A percentile compares a stretch with the other conserved stretches of the same genome.
phyloP scores from a whole-genome alignment of 1,140 invertebrate species.

The Lutraria rhynchaena region DNA sequence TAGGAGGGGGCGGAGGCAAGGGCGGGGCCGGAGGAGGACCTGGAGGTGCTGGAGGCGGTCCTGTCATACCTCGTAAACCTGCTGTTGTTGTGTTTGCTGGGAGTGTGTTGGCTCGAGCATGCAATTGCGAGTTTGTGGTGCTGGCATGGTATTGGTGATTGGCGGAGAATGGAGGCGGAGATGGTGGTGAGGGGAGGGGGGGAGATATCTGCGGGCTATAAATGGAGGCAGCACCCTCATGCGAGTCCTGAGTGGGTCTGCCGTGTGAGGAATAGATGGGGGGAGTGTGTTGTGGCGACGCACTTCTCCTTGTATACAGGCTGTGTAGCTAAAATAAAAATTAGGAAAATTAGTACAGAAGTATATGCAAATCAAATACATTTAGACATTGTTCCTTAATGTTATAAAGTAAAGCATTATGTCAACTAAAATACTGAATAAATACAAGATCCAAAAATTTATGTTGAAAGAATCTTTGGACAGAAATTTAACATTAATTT shows the following conservation, averaged over 20 bases:
- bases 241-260: constrained; percentile 32
- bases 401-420: too few species aligned
- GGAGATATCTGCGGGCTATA: constrained; percentile 28
- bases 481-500: too few species aligned
- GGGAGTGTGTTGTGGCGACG: constrained; percentile 38
- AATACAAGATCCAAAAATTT: background rate
- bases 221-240: constrained; percentile 35
- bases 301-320: constrained; percentile 31
- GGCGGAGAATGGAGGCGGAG: constrained; percentile 24
- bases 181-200: constrained; percentile 42
- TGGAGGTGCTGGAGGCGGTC: constrained; percentile 20
- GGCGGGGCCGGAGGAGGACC: constrained; percentile 51
- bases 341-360: constrained; percentile 25
- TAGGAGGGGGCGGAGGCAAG: constrained; percentile 62
- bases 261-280: constrained; percentile 43
- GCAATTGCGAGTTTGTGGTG: constrained; percentile 24
- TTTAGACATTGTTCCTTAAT: too few species aligned
- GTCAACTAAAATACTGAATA: too few species aligned
- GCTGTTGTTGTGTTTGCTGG: constrained; percentile 41
- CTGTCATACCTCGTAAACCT: constrained; percentile 30
- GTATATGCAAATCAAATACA: constrained; percentile 10
- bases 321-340: constrained; percentile 42
- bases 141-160: constrained; percentile 23
- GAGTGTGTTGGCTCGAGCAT: constrained; percentile 53
- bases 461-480: background rate